Evolutionary conservation across 2,113 vertebrate genomes (phyloP), one percentile per base, ranked within the genome.

Genomic region (Calonectris borealis): DNA sequence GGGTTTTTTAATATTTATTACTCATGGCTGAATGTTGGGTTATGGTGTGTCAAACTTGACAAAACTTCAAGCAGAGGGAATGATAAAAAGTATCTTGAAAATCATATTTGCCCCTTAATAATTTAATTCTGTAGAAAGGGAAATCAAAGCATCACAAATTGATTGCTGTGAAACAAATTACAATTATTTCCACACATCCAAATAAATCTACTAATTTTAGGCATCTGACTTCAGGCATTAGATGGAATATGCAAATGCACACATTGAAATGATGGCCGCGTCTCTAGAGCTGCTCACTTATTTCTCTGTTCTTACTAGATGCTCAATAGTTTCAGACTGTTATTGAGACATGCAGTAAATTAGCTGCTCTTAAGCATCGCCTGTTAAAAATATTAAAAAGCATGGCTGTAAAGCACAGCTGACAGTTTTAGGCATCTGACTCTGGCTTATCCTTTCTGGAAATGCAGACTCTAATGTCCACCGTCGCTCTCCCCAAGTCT

Each of bases 121-220:
- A 96, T 96, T 96, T 95, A 92, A 93, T 96, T 92, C 86, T 80
- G 82, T 38, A 95, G 93, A 96, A 97, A 83, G 84, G 81, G 68
- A 97, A 97, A 97, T 96, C 96, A 95, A 93, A 97, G 94, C 90
- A 95, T 96, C 94, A 88, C 94, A 97, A 97, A 97, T 96, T 92
- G 96, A 97, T 97, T 96, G 95, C 93, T 94, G 80, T 91, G 92
- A 96, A 97, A 97, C 94, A 96, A 97, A 97, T 97, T 94, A 96
- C 90, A 97, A 96, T 97, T 97, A 96, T 97, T 97, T 96, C 93
- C 95, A 96, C 94, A 96, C 86, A 97, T 97, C 95, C 92, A 97
- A 97, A 96, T 96, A 95, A 93, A 97, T 96, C 84, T 97, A 96
- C 92, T 95, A 96, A 96, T 97, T 97, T 97, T 91, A 96, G 93